Evolutionary conservation across 1,140 invertebrate genomes (phyloP), one percentile per base, ranked within the genome.

Genomic region (Drosophila sucinea): DNA sequence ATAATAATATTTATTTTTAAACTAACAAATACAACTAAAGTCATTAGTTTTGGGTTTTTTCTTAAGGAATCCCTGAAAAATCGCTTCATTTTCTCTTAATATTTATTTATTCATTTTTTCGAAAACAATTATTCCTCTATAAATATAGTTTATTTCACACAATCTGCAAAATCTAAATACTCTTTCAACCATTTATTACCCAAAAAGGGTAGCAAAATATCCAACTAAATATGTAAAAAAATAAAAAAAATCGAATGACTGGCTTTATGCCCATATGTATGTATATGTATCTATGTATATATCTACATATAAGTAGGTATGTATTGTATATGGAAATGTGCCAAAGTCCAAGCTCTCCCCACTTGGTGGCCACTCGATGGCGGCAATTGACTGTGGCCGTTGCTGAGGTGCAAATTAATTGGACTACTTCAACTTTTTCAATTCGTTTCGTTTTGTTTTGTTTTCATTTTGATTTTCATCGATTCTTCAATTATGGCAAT

Each of bases 401-500:
- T 35, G 25, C 30, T 58, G 60, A 76, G 76, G 64, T 76, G 60
- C 75, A 74, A 79, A 79, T 68, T 76, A 79, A 79, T 79, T 72
- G 56, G 76, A 67, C 75, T 38, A 38, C 58, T 61, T n/a, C 33
- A 41, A 44, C 29, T 68, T 67, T 67, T 54, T 72, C 57, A 38
- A 60, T 72, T 60, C 63, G 63, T 76, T 76, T 54, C 69, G 44
- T 67, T 76, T 76, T 56, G 40, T 38, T 71, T 61, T 60, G 10
- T 11, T 44, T 30, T 57, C 29, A 44, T 23, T 44, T 23, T 5
- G 4, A 25, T 8, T 27, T 38, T 41, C 11, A 73, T 74, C 67
- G 71, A 77, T 78, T 78, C 71, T 78, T 75, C 68, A 78, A 78
- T 74, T 78, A 78, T 70, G 63, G 72, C 75, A 78, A 78, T 78